These are phyloP conservation scores for Leucoraja erinaceus DNA, from an alignment of 2,113 vertebrate genomes.

Conservation along the genomic window DNA sequence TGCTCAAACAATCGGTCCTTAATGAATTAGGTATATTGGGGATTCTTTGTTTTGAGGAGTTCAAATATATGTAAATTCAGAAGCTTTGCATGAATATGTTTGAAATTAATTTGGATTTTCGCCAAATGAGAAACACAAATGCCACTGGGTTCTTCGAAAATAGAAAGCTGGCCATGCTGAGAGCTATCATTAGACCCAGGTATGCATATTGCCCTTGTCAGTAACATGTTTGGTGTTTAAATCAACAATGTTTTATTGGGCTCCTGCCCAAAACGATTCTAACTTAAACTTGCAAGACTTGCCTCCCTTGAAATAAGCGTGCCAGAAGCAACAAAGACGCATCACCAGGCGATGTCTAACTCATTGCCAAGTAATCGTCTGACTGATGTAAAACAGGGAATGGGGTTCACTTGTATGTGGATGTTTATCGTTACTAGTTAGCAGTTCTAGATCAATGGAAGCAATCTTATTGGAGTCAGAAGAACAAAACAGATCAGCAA, in stretches of 20 bases:
- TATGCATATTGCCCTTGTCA: background rate
- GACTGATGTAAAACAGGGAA: background rate
- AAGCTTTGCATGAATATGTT: background rate
- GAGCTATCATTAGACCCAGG: background rate
- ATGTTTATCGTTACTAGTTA: background rate
- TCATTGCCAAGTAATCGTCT: background rate
- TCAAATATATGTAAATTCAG: background rate
- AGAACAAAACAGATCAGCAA: too few species aligned
- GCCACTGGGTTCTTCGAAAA: background rate
- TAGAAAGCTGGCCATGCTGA: background rate
- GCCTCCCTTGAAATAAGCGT: background rate
- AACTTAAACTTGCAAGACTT: background rate
- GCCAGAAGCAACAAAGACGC: background rate
- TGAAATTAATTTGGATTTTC: slow-evolving; percentile 1
- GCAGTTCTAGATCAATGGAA: background rate
- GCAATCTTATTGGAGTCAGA: background rate
- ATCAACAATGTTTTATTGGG: background rate
- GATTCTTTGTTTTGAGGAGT: background rate
- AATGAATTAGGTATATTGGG: background rate
- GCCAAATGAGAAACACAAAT: background rate
- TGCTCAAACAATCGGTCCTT: background rate
- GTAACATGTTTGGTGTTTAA: background rate
- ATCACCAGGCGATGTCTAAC: background rate
- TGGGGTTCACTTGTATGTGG: too few species aligned
- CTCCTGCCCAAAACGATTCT: background rate